A percentile compares a stretch with the other conserved stretches of the same genome.
phyloP scores from a whole-genome alignment of 2,797 vertebrate genomes.

The Takifugu ocellatus region DNA sequence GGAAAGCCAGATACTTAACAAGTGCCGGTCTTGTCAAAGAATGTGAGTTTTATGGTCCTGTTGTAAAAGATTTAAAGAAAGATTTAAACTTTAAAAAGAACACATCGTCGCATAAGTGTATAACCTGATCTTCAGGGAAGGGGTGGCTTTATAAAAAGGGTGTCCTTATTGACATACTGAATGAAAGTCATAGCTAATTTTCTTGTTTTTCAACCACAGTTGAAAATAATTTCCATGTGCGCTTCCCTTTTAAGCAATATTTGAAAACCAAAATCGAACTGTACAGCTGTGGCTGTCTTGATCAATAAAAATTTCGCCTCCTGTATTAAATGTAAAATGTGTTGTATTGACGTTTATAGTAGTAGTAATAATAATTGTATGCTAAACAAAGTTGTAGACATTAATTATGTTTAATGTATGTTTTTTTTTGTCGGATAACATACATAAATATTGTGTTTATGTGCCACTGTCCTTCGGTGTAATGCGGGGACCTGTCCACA shows the following conservation, averaged over 20 bases:
- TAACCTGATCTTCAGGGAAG: slow-evolving; percentile 65
- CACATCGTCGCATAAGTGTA: slow-evolving; percentile 80
- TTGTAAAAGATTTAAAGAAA: slow-evolving; percentile 78
- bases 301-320: too few species aligned
- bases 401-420: too few species aligned
- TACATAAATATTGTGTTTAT: too few species aligned
- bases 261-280: slow-evolving; percentile 95
- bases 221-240: slow-evolving; percentile 97
- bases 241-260: slow-evolving; percentile 95
- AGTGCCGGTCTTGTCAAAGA: slow-evolving; percentile 87
- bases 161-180: slow-evolving; percentile 76
- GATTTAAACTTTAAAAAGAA: slow-evolving; percentile 56
- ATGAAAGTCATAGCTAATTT: slow-evolving; percentile 75
- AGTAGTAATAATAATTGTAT: too few species aligned
- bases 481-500: slow-evolving; percentile 28
- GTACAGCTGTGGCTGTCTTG: slow-evolving; percentile 73
- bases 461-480: too few species aligned
- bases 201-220: slow-evolving; percentile 87
- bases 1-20: slow-evolving; percentile 85
- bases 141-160: slow-evolving; percentile 65
- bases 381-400: too few species aligned
- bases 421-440: too few species aligned
- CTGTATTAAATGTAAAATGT: too few species aligned
- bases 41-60: slow-evolving; percentile 80
- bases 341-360: too few species aligned